Evolutionary conservation across 1,140 invertebrate genomes (phyloP), one percentile per base, ranked within the genome.

Genomic region (Brachionus paranguensis): DNA sequence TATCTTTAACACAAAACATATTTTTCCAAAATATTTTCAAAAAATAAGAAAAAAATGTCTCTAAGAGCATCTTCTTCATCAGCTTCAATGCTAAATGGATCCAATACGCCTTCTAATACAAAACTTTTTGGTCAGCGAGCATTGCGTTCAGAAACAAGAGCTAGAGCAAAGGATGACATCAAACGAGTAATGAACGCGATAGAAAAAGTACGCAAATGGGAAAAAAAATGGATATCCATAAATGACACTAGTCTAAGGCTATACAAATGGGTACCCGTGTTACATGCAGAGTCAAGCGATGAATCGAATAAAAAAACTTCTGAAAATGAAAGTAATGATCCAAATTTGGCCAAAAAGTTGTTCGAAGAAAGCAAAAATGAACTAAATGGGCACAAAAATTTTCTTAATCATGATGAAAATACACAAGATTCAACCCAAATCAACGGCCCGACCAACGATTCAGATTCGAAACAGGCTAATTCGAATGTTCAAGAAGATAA

Each of bases 221-320:
- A 98, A 89, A 98, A 98, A 89, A 97, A 96, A 92, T 98, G 96
- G 96, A 95, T 98, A 0, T 97, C 95, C 1, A 95, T 98, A 88
- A 95, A 95, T 78, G 96, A 98, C 89, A 97, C 96, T 0, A 95
- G 95, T 17, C 97, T 98, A 95, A 96, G 96, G 91, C 96, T 98
- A 86, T 97, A 94, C 88, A 98, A 98, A 92, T 98, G 96, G 96
- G 96, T 98, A 53, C 96, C 96, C 72, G 93, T 81, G 1, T 33
- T 68, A 55, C 20, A 60, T 27, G 45, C 53, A 24, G 50, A 76
- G 24, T 76, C 45, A 50, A 50, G 50, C 7, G 43, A 50, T 12
- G 68, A 72, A 29, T n/a, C 76, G 27, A 10, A 43, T 6, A 41
- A 79, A 33, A 53, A 81, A 68, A 65, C 37, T 20, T 0, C 11